Conservation (phyloP, 1,140 invertebrate genomes). For the Diploscapter pachys region DNA sequence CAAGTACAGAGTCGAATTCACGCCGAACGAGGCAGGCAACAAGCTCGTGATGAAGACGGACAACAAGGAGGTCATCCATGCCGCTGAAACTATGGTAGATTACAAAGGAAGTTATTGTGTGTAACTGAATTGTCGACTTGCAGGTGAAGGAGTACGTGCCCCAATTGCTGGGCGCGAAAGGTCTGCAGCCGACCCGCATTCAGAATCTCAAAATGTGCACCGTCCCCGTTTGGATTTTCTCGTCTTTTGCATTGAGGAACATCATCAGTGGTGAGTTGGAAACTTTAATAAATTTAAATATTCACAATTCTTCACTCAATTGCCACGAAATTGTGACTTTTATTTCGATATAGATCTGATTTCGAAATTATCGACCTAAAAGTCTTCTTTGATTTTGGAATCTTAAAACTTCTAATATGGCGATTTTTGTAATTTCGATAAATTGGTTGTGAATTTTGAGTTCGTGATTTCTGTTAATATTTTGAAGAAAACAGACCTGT, state of each 20-base stretch:
- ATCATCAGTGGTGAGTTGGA: slow-evolving; percentile 37
- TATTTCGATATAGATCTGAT: too few species aligned
- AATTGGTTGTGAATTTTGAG: too few species aligned
- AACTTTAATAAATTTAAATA: slow-evolving; percentile 3
- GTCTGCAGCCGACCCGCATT: slow-evolving; percentile 39
- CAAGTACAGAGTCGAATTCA: slow-evolving; percentile 35
- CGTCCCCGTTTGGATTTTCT: slow-evolving; percentile 52
- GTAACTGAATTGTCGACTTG: slow-evolving; percentile 4
- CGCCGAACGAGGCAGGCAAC: slow-evolving; percentile 33
- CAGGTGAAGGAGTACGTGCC: slow-evolving; percentile 38
- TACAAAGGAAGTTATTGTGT: slow-evolving; percentile 17
- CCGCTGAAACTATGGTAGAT: slow-evolving; percentile 34
- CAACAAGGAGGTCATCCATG: slow-evolving; percentile 30
- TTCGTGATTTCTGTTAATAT: too few species aligned
- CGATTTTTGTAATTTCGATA: too few species aligned
- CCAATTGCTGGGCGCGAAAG: slow-evolving; percentile 36
- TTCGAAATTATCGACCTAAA: too few species aligned
- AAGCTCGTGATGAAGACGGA: slow-evolving; percentile 33
- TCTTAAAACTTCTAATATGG: too few species aligned
- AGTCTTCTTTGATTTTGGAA: too few species aligned
- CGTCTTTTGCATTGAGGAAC: slow-evolving; percentile 48
- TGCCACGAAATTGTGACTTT: background rate
- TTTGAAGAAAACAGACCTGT: too few species aligned
- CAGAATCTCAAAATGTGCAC: slow-evolving; percentile 48
- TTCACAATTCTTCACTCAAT: slow-evolving; percentile 1